Percentiles rank a stretch among this genome's conserved stretches.
These are phyloP conservation scores for Motacilla tschutschensis DNA, from an alignment of 2,113 vertebrate species.

Conservation along the genomic window DNA sequence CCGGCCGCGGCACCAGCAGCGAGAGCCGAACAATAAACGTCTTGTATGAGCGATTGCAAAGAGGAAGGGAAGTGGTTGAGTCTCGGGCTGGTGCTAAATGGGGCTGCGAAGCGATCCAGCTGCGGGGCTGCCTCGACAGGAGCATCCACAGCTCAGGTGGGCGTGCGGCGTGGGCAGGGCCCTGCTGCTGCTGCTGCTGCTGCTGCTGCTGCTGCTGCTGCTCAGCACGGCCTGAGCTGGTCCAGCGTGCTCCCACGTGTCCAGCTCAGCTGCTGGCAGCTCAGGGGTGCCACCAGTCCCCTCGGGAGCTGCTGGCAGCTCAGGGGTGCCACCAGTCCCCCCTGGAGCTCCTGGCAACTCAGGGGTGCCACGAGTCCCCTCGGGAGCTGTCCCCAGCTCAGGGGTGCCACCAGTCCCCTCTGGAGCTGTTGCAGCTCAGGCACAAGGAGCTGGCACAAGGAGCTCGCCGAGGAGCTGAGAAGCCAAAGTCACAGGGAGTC, in stretches of 20 bases:
- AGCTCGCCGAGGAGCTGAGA: fast-evolving
- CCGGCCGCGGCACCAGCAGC: not conserved
- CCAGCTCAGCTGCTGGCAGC: not conserved
- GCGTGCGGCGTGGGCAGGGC: not conserved
- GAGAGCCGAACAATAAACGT: conserved; percentile 45
- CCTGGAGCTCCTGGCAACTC: not conserved
- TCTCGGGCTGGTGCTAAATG: conserved; percentile 17
- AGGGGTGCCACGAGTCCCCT: no score
- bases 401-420: not conserved
- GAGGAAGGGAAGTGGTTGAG: conserved; percentile 9
- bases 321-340: no score
- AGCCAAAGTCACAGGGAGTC: not conserved
- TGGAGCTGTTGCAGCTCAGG: fast-evolving
- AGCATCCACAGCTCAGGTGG: conserved; percentile 8
- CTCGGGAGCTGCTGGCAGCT: not conserved
- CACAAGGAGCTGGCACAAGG: fast-evolving
- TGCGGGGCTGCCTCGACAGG: not conserved
- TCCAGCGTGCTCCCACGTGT: fast-evolving
- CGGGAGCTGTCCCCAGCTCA: no score
- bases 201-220: not conserved
- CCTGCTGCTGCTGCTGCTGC: fast-evolving
- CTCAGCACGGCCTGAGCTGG: not conserved
- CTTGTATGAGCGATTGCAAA: conserved; percentile 57
- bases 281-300: not conserved
- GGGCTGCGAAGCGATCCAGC: conserved; percentile 27